phyloP scores from a whole-genome alignment of 2,797 vertebrate genomes.

The Hapalemur alaotrensis region DNA sequence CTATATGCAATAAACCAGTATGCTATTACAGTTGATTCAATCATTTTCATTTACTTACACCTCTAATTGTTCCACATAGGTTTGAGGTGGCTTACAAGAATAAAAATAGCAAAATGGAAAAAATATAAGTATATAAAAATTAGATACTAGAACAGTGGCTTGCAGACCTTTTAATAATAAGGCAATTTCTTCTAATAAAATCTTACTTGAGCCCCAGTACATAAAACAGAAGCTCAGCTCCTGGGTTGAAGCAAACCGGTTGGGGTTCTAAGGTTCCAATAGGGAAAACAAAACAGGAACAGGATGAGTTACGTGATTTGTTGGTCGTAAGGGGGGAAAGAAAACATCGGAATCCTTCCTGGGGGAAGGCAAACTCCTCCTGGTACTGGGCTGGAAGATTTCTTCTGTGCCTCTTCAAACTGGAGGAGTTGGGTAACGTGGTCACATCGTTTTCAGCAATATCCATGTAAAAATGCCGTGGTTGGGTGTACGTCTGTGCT shows the following conservation, averaged over 20 bases:
- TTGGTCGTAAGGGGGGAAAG: neutral
- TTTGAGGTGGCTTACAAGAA: neutral
- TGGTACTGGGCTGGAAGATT: neutral
- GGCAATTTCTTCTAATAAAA: neutral
- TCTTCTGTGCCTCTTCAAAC: neutral
- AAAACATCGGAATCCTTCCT: neutral
- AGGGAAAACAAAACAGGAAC: conserved; percentile 1
- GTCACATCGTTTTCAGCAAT: neutral
- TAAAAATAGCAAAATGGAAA: neutral
- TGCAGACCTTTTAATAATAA: neutral
- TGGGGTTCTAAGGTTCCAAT: neutral
- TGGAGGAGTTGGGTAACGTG: neutral
- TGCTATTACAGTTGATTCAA: neutral
- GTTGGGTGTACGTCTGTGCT: neutral
- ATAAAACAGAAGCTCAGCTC: neutral
- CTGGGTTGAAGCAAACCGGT: neutral
- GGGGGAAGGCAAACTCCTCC: neutral
- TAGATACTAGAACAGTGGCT: neutral
- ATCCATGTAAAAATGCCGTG: neutral
- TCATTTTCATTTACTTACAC: neutral
- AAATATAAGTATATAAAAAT: neutral
- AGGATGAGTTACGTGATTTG: neutral
- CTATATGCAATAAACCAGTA: neutral
- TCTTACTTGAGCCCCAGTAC: neutral
- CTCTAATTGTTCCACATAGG: neutral